Evolutionary conservation across 2,797 vertebrate genomes (phyloP).

Genomic region (Pangasius larnaudii): DNA sequence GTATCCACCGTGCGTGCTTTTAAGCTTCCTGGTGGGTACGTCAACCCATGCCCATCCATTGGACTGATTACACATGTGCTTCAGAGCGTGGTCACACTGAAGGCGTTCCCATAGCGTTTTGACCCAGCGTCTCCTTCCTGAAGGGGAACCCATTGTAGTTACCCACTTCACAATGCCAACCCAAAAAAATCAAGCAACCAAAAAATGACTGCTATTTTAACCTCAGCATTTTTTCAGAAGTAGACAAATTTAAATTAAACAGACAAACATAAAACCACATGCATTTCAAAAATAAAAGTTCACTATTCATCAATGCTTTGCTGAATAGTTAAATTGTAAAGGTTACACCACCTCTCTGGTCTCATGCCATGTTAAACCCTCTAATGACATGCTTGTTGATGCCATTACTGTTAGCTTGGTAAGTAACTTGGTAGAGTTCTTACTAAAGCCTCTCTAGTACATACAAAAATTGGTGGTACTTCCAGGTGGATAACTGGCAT

Average conservation of each 20-base stretch:
- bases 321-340: background rate
- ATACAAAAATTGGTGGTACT: no score
- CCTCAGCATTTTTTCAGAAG: background rate
- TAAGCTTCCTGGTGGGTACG: no score
- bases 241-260: background rate
- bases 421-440: background rate
- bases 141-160: background rate
- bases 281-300: background rate
- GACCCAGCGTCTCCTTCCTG: no score
- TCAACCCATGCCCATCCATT: no score
- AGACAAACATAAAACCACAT: background rate
- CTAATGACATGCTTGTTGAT: background rate
- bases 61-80: no score
- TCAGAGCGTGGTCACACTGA: no score
- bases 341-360: no score
- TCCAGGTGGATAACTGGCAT: background rate
- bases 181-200: background rate
- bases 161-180: background rate
- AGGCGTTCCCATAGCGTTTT: no score
- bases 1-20: no score
- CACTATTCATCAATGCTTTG: background rate
- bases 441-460: no score
- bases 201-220: background rate
- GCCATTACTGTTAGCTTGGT: background rate
- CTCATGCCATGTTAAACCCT: no score